Base-by-base conservation (phyloP, 1,140 invertebrate genomes). In the Aphelenchoides fujianensis region DNA sequence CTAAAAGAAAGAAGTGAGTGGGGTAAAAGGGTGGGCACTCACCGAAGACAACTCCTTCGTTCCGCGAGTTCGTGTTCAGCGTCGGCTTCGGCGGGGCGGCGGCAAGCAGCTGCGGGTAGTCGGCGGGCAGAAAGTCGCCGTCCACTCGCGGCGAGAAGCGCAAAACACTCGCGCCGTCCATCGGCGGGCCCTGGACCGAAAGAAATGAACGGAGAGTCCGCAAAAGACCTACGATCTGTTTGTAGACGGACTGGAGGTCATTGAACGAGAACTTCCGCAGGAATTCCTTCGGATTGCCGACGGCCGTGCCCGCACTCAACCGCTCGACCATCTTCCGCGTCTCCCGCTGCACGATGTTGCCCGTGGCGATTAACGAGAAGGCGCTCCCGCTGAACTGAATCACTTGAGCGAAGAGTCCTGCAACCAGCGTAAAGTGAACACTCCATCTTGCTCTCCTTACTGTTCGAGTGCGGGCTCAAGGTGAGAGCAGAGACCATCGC, bases 311-410 rank as follows among this genome's bases (percentile, higher is more conserved):
- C 34, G 19, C 27, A 7, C 34, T 59, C 5, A 66, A 48, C 12
- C 30, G 1, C 16, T 66, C 53, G 41, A 37, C 63, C 16, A 66
- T 36, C 63, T 66, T 66, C 12, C 7, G 16, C 12, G 63, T 66
- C 32, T 66, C 63, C n/a, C 16, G 12, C 2, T n/a, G 36, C 12
- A 66, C 63, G 2, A 34, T 12, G 31, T 66, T 37, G 63, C 36
- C 36, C 23, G 63, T 66, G 27, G 63, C n/a, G 16, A 34, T 36
- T 19, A 66, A 16, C 2, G 63, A 34, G 2, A 36, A 66, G 31
- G 31, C 37, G 53, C 32, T n/a, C 16, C 63, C 63, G 31, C 63
- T 66, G 32, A 66, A 37, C 53, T 66, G 63, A 37, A 66, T 66
- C 16, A 30, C 31, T 66, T 66, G 63, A 2, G 31, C 12, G n/a